Percentiles rank a stretch among this genome's conserved stretches.
Evolutionary conservation across 2,888 invertebrate species (phyloP).

Genomic region (Nomada flava): DNA sequence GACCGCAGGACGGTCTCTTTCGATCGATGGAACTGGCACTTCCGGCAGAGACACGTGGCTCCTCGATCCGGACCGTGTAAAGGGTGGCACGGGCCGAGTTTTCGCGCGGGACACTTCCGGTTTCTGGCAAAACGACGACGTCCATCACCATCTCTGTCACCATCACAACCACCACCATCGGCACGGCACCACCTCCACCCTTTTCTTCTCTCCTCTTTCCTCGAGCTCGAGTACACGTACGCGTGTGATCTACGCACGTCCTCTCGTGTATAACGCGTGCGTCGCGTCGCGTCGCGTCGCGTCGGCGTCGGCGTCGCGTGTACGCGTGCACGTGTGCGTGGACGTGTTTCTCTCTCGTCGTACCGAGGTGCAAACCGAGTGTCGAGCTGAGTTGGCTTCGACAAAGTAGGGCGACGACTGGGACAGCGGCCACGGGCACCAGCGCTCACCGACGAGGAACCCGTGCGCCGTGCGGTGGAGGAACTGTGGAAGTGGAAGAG

Average conservation of each 20-base stretch:
- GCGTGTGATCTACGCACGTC: slow-evolving; percentile 4
- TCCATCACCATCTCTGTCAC: slow-evolving; percentile 53
- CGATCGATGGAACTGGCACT: slow-evolving; percentile 33
- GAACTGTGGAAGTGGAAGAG: slow-evolving; percentile 78
- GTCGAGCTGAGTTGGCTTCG: slow-evolving; percentile 81
- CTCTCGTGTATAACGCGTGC: slow-evolving; percentile 7
- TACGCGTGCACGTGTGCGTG: slow-evolving; percentile 34
- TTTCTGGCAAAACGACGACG: slow-evolving; percentile 40
- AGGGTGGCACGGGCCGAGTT: slow-evolving; percentile 14
- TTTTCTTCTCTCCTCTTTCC: slow-evolving; percentile 6
- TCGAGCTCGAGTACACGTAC: slow-evolving; percentile 1
- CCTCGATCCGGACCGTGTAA: slow-evolving; percentile 22
- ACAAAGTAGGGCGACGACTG: slow-evolving; percentile 84
- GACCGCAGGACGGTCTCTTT: slow-evolving; percentile 54
- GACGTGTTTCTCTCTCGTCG: slow-evolving; percentile 62
- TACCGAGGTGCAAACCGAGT: slow-evolving; percentile 73
- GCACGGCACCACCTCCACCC: slow-evolving; percentile 26
- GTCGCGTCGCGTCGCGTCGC: background rate
- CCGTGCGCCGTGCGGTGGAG: slow-evolving; percentile 76
- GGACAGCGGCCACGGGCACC: slow-evolving; percentile 83
- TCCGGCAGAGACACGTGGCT: slow-evolving; percentile 62
- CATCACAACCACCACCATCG: slow-evolving; percentile 47
- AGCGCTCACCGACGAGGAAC: slow-evolving; percentile 80
- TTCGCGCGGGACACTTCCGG: slow-evolving; percentile 65
- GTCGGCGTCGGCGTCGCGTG: background rate